phyloP scores from a whole-genome alignment of 2,797 vertebrate genomes.

The Cynodonichthys magdalenae region DNA sequence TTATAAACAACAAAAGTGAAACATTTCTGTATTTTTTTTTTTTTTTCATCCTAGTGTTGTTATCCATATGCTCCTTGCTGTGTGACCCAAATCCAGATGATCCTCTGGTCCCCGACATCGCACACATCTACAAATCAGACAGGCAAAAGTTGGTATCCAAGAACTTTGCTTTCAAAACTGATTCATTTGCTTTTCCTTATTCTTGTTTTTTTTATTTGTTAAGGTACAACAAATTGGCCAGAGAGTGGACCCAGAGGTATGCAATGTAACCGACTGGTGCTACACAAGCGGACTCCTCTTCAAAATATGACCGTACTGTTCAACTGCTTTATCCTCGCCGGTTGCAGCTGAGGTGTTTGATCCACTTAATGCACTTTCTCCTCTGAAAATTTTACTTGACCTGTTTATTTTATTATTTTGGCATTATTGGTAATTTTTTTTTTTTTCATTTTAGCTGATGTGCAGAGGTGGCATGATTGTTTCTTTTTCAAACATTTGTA shows the following conservation, averaged over 20 bases:
- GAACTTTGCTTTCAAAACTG: background rate
- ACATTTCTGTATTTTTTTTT: background rate
- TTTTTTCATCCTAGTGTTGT: slow-evolving; percentile 69
- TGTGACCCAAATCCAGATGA: slow-evolving; percentile 85
- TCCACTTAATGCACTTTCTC: slow-evolving; percentile 68
- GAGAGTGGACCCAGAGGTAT: slow-evolving; percentile 79
- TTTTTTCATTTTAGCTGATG: slow-evolving; percentile 39
- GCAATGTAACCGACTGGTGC: slow-evolving; percentile 72
- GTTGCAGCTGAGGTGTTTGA: slow-evolving; percentile 64
- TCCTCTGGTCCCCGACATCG: slow-evolving; percentile 82
- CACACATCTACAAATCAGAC: slow-evolving; percentile 80
- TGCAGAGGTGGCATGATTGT: slow-evolving; percentile 52
- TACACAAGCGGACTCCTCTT: slow-evolving; percentile 46
- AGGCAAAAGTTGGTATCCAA: slow-evolving; percentile 72
- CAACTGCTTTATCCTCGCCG: slow-evolving; percentile 63
- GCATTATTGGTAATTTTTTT: slow-evolving; percentile 44
- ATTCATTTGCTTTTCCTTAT: background rate
- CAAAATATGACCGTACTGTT: slow-evolving; percentile 64
- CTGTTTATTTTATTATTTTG: slow-evolving; percentile 52
- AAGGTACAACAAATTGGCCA: slow-evolving; percentile 80
- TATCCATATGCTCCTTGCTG: slow-evolving; percentile 84
- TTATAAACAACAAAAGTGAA: background rate
- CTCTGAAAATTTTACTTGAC: slow-evolving; percentile 67
- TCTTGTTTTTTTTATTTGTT: background rate
- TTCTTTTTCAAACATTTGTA: slow-evolving; percentile 71